A percentile compares a stretch with the other conserved stretches of the same genome.
These are phyloP conservation scores for Bos javanicus DNA, from an alignment of 2,113 vertebrate genomes.

Conservation along the genomic window DNA sequence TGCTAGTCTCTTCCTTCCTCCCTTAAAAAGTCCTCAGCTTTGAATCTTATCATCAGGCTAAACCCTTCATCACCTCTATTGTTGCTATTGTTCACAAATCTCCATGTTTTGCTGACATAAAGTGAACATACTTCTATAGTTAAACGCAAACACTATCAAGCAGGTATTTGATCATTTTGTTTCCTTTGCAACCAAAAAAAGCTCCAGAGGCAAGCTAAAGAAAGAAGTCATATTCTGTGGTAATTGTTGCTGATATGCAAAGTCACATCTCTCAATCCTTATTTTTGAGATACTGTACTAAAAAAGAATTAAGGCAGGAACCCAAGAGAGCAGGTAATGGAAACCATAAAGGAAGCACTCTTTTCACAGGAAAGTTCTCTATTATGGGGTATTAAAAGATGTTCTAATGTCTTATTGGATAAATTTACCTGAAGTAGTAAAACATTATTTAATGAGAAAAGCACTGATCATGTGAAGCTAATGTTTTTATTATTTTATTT, in stretches of 20 bases:
- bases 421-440: background rate
- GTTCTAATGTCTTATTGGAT: background rate
- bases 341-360: background rate
- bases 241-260: background rate
- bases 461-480: background rate
- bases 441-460: background rate
- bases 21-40: background rate
- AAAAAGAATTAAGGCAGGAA: background rate
- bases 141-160: background rate
- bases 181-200: background rate
- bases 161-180: background rate
- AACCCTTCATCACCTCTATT: background rate
- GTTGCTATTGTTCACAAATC: background rate
- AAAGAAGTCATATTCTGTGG: background rate
- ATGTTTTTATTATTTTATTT: background rate
- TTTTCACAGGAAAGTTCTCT: slow-evolving; percentile 5
- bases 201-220: background rate
- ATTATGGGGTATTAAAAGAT: background rate
- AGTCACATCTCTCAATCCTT: background rate
- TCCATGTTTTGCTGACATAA: background rate
- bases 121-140: background rate
- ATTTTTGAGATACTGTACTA: background rate
- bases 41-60: background rate
- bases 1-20: background rate
- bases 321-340: background rate